Percentiles rank a stretch among this genome's conserved stretches.
These are phyloP conservation scores for Catagonus wagneri DNA, from an alignment of 2,113 vertebrate genomes.

Conservation along the genomic window DNA sequence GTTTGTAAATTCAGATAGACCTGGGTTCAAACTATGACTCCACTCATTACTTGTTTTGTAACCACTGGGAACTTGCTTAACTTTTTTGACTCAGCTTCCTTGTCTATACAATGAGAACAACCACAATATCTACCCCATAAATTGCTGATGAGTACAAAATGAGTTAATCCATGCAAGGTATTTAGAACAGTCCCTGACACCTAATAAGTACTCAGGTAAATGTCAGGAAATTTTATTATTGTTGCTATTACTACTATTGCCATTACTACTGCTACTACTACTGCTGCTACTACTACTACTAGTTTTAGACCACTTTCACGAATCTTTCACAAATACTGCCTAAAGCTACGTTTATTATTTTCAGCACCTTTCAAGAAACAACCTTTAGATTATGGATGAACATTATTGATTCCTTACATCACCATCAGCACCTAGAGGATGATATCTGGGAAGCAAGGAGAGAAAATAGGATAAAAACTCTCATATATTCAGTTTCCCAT, in stretches of 20 bases:
- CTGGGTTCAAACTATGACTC: neutral
- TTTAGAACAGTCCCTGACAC: neutral
- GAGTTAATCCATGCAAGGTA: neutral
- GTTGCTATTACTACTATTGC: neutral
- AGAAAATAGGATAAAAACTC: neutral
- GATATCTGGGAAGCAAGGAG: neutral
- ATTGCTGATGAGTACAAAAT: neutral
- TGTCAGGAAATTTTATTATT: neutral
- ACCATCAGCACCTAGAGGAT: neutral
- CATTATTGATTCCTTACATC: neutral
- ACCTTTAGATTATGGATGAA: neutral
- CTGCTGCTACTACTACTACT: neutral
- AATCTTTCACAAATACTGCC: neutral
- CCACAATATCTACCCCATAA: neutral
- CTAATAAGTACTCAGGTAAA: neutral
- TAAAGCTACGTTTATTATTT: slow-evolving; percentile 16
- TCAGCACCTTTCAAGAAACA: neutral
- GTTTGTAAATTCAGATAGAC: neutral
- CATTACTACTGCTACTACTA: too few relatives aligned
- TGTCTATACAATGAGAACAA: neutral
- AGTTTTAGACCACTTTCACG: neutral
- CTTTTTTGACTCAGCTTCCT: neutral
- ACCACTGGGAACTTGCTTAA: neutral
- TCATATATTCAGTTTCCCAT: neutral
- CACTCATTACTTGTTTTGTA: neutral